Percentiles rank a stretch among this genome's conserved stretches.
Conservation (phyloP, 2,113 vertebrate genomes). For the Dicaeum eximium region DNA sequence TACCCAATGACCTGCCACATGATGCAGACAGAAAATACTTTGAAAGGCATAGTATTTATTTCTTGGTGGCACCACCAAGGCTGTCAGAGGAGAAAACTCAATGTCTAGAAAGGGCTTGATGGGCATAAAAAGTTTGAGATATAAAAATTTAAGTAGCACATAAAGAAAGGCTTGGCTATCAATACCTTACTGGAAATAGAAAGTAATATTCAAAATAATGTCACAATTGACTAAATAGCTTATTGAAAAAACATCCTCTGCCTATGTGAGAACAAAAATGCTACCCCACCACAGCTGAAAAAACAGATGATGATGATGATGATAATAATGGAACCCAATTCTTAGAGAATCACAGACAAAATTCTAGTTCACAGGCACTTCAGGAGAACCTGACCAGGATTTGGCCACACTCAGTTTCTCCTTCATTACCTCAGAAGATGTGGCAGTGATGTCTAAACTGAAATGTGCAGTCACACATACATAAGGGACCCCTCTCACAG, state of each 20-base stretch:
- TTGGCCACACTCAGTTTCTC: neutral
- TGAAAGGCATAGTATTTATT: conserved; percentile 1
- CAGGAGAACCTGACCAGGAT: neutral
- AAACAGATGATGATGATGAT: neutral
- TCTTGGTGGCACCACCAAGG: conserved; percentile 9
- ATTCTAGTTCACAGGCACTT: neutral
- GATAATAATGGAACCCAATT: neutral
- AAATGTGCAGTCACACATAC: rapidly evolving
- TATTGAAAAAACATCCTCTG: neutral
- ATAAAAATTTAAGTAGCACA: neutral
- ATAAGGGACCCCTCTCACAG: neutral
- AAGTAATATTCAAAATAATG: neutral
- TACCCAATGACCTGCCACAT: conserved; percentile 39
- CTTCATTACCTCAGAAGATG: neutral
- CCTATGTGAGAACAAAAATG: neutral
- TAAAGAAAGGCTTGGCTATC: neutral
- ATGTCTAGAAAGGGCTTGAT: neutral
- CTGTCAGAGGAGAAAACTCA: conserved; percentile 5
- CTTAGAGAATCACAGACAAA: neutral
- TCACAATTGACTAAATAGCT: neutral
- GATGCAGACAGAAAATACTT: conserved; percentile 11
- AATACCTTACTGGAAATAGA: neutral
- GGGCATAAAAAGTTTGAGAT: neutral
- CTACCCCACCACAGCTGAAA: neutral
- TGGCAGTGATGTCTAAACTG: too few species aligned